A percentile compares a stretch with the other conserved stretches of the same genome.
Evolutionary conservation across 2,797 vertebrate genomes (phyloP).

Genomic region (Streptopelia turtur): DNA sequence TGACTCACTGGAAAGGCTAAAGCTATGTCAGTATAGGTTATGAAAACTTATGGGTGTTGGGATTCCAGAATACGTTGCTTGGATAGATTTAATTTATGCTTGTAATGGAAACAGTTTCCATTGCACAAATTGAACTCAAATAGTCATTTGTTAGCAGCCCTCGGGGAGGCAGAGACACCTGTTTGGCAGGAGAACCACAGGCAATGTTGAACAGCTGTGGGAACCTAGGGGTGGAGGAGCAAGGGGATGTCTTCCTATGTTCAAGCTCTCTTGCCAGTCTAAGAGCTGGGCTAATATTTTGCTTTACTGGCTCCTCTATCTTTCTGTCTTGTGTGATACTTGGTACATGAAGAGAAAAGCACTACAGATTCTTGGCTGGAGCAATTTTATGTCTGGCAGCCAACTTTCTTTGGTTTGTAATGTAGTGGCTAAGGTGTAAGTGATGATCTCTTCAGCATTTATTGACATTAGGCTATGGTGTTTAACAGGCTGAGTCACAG

Average conservation of each 20-base stretch:
- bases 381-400: neutral
- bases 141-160: neutral
- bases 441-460: neutral
- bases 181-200: slow-evolving; percentile 16
- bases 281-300: neutral
- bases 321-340: neutral
- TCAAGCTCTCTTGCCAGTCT: neutral
- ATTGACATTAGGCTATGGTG: neutral
- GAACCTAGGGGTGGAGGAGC: neutral
- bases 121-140: neutral
- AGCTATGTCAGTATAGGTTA: neutral
- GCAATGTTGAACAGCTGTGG: neutral
- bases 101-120: slow-evolving; percentile 48
- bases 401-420: neutral
- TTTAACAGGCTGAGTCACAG: neutral
- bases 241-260: neutral
- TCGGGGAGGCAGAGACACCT: slow-evolving; percentile 16
- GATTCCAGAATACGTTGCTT: slow-evolving; percentile 4
- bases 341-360: neutral
- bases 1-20: neutral
- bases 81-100: neutral
- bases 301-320: neutral
- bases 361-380: neutral
- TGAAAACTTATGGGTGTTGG: neutral
- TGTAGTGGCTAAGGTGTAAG: neutral